Base-by-base conservation (phyloP, 2,888 invertebrate genomes). In the Neoscelio sp. region DNA sequence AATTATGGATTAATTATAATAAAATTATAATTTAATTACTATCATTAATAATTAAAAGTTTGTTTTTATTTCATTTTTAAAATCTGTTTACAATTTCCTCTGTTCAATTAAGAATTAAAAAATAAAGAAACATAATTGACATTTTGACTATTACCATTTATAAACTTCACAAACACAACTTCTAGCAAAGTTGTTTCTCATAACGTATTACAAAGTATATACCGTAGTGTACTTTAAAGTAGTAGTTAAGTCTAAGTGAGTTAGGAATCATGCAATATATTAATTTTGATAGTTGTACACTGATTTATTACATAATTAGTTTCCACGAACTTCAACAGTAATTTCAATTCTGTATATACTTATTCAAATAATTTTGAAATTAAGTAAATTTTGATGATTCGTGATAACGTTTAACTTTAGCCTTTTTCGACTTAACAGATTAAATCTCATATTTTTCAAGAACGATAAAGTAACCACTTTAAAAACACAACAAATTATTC, bases 321-420 rank as follows among this genome's bases (percentile, higher is more conserved):
- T 75, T 76, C 76, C 28, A 13, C 68, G 76, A 76, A 76, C 28
- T 56, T 76, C 28, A 64, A 40, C 54, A 7, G 44, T 42, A 65
- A 74, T 65, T 73, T 64, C 54, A 26, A 44, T 38, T 54, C 38
- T 15, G 58, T 23, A 26, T 38, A 54, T 46, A 44, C 62, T 76
- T 68, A 76, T 76, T 76, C 56, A 65, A 76, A 76, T 76, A 46
- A 76, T 54, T 68, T 46, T n/a, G 8, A 60, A 76, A 76, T 67
- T 68, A 52, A 54, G 18, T 26, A 44, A 15, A 62, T 68, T 75
- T 60, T 42, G 52, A 52, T 40, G 50, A 26, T 62, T 52, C 67
- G 20, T 54, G 60, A 56, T 48, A 48, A 73, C 12, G 15, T 15
- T 56, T 38, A 0, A 12, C 6, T 20, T 64, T 5, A 7, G 46